Base-by-base conservation (phyloP, 1,140 invertebrate genomes). In the Ruditapes philippinarum region DNA sequence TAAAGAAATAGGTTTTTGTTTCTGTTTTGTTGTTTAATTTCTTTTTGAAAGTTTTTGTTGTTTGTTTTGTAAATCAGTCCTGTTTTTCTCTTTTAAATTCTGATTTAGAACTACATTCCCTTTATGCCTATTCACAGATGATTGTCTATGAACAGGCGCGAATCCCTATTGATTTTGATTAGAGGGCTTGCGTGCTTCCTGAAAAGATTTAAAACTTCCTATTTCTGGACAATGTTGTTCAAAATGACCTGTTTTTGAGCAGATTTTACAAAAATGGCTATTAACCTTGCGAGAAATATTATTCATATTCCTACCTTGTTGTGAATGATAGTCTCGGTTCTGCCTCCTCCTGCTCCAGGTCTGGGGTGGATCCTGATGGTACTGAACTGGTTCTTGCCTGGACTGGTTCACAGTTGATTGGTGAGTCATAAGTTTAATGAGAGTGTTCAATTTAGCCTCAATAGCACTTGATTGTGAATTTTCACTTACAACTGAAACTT, bases 61-160 rank as follows among this genome's bases (percentile, higher is more conserved):
- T n/a, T n/a, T n/a, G n/a, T n/a, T n/a, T n/a, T n/a, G n/a, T n/a
- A n/a, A n/a, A n/a, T n/a, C n/a, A n/a, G n/a, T n/a, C n/a, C n/a
- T n/a, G n/a, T n/a, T n/a, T n/a, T n/a, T n/a, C n/a, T n/a, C n/a
- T n/a, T n/a, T n/a, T n/a, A n/a, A n/a, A n/a, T n/a, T n/a, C n/a
- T n/a, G n/a, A n/a, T n/a, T n/a, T n/a, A n/a, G n/a, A n/a, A n/a
- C n/a, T n/a, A n/a, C n/a, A n/a, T 73, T 86, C 17, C 49, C 70
- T 60, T 54, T 89, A 54, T 85, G 81, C 82, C 80, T 40, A 80
- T 78, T 60, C 88, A 74, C 42, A 73, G 57, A 70, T 65, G 25
- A 12, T 22, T 83, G 80, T 33, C 78, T 54, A 49, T 83, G 88
- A 73, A 89, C 65, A 89, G 88, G 80, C 79, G 51, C 80, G 80